Evolutionary conservation across 2,888 invertebrate species (phyloP), one percentile per base, ranked within the genome.

Genomic region (Eilema griseolum): DNA sequence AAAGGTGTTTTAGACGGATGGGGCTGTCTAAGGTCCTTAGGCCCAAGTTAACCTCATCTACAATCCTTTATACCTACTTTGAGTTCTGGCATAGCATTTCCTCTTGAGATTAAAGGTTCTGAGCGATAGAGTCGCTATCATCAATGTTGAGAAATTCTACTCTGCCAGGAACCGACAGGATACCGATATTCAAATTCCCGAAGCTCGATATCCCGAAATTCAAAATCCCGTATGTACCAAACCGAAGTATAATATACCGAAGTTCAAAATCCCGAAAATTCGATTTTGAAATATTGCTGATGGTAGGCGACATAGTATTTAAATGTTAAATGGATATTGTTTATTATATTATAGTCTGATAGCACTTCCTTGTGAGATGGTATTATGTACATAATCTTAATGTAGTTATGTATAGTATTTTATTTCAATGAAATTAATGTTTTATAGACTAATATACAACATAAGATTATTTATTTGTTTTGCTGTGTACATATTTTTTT

Each of bases 391-490:
- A 95, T 95, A 95, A 90, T 92, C 90, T 90, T 92, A 93, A 86
- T 89, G n/a, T n/a, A n/a, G n/a, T n/a, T n/a, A n/a, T n/a, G n/a
- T n/a, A n/a, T n/a, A n/a, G n/a, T n/a, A n/a, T 94, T 94, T 94
- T 95, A 95, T 95, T 95, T 95, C 94, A 90, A 91, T 93, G 95
- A 94, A 94, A 95, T 95, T 94, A 95, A 95, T 95, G 95, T 95
- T 95, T 95, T 95, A 95, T 94, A 95, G 94, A 95, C 92, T 95
- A 95, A 95, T 95, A 95, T 95, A 95, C 94, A 93, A 94, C 80
- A 93, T 95, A 95, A 95, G 95, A 95, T 95, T 95, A 95, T 95
- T 95, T 95, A 95, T 95, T 95, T 95, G 95, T 95, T 95, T 95
- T 95, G 94, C 94, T 95, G 94, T 95, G 95, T 95, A 95, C 94